Conservation (phyloP, 1,140 invertebrate genomes). For the Trinorchestia longiramus region DNA sequence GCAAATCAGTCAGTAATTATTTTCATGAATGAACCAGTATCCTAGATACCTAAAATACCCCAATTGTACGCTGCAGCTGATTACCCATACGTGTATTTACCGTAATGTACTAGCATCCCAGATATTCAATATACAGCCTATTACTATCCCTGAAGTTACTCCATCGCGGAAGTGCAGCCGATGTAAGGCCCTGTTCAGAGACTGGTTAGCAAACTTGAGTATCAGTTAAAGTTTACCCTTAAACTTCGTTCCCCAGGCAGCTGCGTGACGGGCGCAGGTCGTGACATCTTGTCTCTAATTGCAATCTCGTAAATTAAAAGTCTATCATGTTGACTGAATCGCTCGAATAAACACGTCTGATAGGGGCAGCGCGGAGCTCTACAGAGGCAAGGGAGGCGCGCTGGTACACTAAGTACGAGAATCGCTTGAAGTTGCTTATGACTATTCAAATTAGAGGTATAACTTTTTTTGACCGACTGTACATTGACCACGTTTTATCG, state of each 20-base stretch:
- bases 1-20: no score
- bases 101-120: not conserved
- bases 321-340: not conserved
- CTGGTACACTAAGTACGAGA: not conserved
- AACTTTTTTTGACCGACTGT: not conserved
- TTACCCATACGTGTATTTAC: no score
- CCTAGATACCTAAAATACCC: no score
- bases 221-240: not conserved
- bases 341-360: not conserved
- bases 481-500: no score
- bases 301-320: constrained; percentile 9
- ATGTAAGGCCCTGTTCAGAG: not conserved
- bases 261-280: not conserved
- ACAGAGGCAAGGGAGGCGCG: not conserved
- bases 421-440: not conserved
- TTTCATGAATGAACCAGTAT: no score
- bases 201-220: not conserved
- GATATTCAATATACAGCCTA: not conserved
- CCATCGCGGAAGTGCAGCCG: not conserved
- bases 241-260: not conserved
- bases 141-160: not conserved
- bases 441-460: not conserved
- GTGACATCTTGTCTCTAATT: not conserved
- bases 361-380: not conserved
- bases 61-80: no score